These are phyloP conservation scores for Melieria omissa DNA, from an alignment of 2,888 invertebrate species.

Conservation along the genomic window DNA sequence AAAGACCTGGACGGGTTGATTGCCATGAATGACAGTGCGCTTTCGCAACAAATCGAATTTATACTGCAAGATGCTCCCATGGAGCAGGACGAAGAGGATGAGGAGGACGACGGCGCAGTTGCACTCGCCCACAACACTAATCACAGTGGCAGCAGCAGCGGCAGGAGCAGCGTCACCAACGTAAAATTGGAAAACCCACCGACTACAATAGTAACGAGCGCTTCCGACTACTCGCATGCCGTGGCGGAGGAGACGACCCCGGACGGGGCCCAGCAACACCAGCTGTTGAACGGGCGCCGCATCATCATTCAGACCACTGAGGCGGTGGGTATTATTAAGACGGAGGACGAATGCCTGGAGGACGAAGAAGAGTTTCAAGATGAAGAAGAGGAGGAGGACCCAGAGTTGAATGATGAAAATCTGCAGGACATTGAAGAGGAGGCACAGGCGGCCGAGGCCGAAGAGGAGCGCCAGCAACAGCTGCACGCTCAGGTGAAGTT, in stretches of 20 bases:
- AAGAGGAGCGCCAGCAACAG: conserved; percentile 50
- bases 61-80: conserved; percentile 66
- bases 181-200: conserved; percentile 56
- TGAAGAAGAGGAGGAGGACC: conserved; percentile 60
- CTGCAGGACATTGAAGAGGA: conserved; percentile 63
- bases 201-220: conserved; percentile 56
- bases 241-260: conserved; percentile 28
- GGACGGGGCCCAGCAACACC: conserved; percentile 47
- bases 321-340: conserved; percentile 32
- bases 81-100: conserved; percentile 56
- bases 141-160: conserved; percentile 41
- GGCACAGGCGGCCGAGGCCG: conserved; percentile 59
- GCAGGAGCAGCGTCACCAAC: conserved; percentile 41
- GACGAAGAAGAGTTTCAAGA: conserved; percentile 34
- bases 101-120: conserved; percentile 37
- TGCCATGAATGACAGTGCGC: conserved; percentile 65
- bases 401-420: conserved; percentile 61
- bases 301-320: conserved; percentile 56
- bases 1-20: conserved; percentile 63
- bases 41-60: conserved; percentile 67
- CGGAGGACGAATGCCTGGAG: conserved; percentile 29
- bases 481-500: conserved; percentile 53
- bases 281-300: conserved; percentile 58
- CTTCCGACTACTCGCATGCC: conserved; percentile 50
- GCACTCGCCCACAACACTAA: conserved; percentile 40